Evolutionary conservation across 2,797 vertebrate species (phyloP).

Genomic region (Notoglanidium macrostoma): DNA sequence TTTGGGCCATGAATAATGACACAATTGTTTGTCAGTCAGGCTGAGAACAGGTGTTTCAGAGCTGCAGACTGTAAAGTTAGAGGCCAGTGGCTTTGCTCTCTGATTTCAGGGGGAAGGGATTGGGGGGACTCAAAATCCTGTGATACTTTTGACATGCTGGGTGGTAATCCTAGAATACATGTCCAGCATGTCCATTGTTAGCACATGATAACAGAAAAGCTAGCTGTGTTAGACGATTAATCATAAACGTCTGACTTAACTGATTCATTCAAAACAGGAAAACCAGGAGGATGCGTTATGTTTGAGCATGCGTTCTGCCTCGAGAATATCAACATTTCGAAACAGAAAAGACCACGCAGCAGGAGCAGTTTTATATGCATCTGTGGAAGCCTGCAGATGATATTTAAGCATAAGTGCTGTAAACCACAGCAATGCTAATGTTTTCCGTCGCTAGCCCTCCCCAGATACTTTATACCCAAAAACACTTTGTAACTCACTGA

Average conservation of each 20-base stretch:
- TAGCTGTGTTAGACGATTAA: constrained; percentile 25
- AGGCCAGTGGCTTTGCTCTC: constrained; percentile 62
- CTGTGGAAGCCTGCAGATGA: constrained; percentile 51
- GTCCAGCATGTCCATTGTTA: constrained; percentile 42
- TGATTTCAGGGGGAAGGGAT: constrained; percentile 57
- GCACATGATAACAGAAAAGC: constrained; percentile 35
- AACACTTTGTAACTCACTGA: constrained; percentile 47
- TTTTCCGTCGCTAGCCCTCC: constrained; percentile 52
- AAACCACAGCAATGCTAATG: constrained; percentile 61
- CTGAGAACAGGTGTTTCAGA: constrained; percentile 68
- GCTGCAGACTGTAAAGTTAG: constrained; percentile 53
- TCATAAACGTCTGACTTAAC: constrained; percentile 13
- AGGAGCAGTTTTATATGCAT: constrained; percentile 37
- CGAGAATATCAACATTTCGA: not conserved
- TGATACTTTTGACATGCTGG: constrained; percentile 61
- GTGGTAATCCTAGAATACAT: constrained; percentile 60
- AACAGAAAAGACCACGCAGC: not conserved
- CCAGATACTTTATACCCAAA: constrained; percentile 50
- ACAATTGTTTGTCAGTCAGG: constrained; percentile 70
- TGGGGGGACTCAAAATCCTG: constrained; percentile 49
- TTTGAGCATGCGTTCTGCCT: not conserved
- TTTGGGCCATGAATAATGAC: constrained; percentile 64
- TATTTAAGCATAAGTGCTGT: constrained; percentile 52
- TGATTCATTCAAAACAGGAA: not conserved
- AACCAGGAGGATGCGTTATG: not conserved